Evolutionary conservation across 2,888 invertebrate species (phyloP).

Genomic region (Latrodectus elegans): DNA sequence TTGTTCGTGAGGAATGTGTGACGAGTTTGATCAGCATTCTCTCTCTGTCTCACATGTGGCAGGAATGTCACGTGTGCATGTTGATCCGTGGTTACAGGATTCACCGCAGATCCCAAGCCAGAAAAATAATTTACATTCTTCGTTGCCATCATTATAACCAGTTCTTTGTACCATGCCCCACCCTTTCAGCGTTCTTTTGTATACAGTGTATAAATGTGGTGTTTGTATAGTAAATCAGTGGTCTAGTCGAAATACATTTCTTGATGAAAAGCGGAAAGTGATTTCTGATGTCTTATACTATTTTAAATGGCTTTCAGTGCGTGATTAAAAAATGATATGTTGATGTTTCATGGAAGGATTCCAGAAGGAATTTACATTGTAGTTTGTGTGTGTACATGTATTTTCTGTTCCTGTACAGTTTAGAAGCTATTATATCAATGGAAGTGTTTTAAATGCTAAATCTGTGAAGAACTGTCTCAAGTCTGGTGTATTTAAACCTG

Average conservation of each 20-base stretch:
- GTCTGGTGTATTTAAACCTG: too few relatives aligned
- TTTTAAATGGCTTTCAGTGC: neutral
- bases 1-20: conserved; percentile 59
- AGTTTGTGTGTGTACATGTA: neutral
- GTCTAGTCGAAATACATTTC: neutral
- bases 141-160: neutral
- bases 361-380: neutral
- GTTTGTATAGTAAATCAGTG: neutral
- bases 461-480: too few relatives aligned
- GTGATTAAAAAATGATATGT: neutral
- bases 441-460: too few relatives aligned
- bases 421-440: too few relatives aligned
- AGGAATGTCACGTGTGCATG: neutral
- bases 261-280: neutral
- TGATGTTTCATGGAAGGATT: neutral
- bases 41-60: too few relatives aligned
- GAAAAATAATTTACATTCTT: neutral
- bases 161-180: neutral
- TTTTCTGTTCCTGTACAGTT: neutral
- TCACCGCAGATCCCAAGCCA: neutral
- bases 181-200: neutral
- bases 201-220: neutral
- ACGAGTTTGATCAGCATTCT: neutral
- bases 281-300: neutral
- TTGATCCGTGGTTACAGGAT: neutral